Conservation (phyloP, 2,888 invertebrate genomes). For the Megastigmus dorsalis region DNA sequence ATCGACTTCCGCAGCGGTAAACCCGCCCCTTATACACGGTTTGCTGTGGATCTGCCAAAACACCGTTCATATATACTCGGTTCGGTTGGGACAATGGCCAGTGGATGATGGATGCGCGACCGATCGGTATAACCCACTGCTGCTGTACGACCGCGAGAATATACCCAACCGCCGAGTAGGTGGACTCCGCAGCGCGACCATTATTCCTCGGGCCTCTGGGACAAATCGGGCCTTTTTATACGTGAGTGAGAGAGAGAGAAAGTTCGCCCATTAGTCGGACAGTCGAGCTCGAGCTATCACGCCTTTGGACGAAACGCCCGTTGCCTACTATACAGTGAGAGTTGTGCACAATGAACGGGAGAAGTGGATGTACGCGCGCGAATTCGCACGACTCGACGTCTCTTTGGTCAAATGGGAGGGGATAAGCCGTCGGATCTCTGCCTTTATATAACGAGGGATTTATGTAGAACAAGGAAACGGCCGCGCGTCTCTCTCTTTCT, state of each 20-base stretch:
- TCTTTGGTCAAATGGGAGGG: too few species aligned
- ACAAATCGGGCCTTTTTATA: background rate
- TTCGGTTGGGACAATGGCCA: conserved; percentile 51
- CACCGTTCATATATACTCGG: conserved; percentile 61
- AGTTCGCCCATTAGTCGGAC: too few species aligned
- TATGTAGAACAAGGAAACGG: background rate
- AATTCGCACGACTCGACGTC: too few species aligned
- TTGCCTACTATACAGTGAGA: too few species aligned
- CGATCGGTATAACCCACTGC: background rate
- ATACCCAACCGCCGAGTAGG: too few species aligned
- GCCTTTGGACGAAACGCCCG: conserved; percentile 1
- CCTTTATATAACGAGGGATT: background rate
- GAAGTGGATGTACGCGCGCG: too few species aligned
- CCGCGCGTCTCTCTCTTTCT: background rate
- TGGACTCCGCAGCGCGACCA: background rate
- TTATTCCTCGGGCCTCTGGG: background rate
- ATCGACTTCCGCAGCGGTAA: conserved; percentile 12
- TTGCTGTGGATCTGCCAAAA: conserved; percentile 69
- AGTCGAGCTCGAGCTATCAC: background rate
- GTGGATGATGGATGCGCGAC: conserved; percentile 16
- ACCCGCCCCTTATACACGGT: conserved; percentile 67
- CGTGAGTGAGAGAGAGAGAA: background rate
- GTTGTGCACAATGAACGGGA: background rate
- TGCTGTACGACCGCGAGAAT: too few species aligned
- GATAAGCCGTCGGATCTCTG: conserved; percentile 24